Evolutionary conservation across 2,888 invertebrate species (phyloP).

Genomic region (Apotomis betuletana): DNA sequence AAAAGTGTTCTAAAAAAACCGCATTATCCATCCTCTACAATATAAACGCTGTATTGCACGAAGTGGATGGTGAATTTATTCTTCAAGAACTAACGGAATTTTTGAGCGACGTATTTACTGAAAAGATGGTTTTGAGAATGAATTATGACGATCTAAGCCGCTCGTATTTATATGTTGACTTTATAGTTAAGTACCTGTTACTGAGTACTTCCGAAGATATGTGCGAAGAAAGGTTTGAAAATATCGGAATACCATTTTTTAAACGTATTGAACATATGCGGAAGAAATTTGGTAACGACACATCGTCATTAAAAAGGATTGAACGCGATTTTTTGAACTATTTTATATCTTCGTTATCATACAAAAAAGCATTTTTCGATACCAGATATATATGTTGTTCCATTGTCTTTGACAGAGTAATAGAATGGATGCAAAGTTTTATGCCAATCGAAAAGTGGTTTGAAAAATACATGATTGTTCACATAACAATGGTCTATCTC

Average conservation of each 20-base stretch:
- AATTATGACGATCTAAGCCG: neutral
- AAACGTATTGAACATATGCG: slow-evolving; percentile 50
- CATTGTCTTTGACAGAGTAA: slow-evolving; percentile 55
- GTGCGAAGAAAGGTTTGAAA: slow-evolving; percentile 50
- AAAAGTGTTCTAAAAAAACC: slow-evolving; percentile 44
- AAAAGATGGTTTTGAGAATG: neutral
- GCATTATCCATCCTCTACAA: slow-evolving; percentile 48
- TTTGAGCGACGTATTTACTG: slow-evolving; percentile 45
- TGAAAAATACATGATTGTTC: slow-evolving; percentile 55
- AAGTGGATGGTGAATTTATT: slow-evolving; percentile 50
- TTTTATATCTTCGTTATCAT: slow-evolving; percentile 53
- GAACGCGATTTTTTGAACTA: slow-evolving; percentile 36
- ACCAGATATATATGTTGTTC: slow-evolving; percentile 51
- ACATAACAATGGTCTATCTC: slow-evolving; percentile 15
- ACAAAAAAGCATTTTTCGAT: slow-evolving; percentile 57
- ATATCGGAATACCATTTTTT: slow-evolving; percentile 53
- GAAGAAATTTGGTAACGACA: slow-evolving; percentile 20
- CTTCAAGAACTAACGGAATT: slow-evolving; percentile 47
- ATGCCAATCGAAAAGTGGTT: slow-evolving; percentile 58
- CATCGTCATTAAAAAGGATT: neutral
- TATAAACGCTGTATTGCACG: slow-evolving; percentile 50
- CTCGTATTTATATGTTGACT: slow-evolving; percentile 49
- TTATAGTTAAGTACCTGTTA: slow-evolving; percentile 60
- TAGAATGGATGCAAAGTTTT: slow-evolving; percentile 52
- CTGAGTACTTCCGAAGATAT: slow-evolving; percentile 51